A percentile compares a stretch with the other conserved stretches of the same genome.
Conservation (phyloP, 2,113 vertebrate genomes). For the Dermatemys mawii region DNA sequence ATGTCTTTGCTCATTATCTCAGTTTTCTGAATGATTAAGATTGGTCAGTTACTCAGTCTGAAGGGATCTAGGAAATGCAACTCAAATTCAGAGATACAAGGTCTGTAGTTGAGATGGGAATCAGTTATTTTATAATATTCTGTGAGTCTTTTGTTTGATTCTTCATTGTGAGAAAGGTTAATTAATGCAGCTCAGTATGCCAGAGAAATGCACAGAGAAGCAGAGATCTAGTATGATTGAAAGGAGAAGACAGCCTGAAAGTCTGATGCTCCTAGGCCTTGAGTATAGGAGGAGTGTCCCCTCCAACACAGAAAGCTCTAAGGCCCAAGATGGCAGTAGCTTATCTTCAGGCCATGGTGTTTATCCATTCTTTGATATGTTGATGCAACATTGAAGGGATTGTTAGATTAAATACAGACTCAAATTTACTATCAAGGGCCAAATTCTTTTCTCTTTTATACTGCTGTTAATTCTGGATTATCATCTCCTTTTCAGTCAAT, state of each 20-base stretch:
- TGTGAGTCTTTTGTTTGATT: constrained; percentile 20
- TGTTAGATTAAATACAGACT: background rate
- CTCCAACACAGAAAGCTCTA: background rate
- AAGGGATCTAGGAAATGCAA: constrained; percentile 46
- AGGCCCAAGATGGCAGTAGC: background rate
- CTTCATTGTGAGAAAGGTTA: constrained; percentile 13
- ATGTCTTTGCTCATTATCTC: constrained; percentile 1
- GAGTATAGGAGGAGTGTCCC: background rate
- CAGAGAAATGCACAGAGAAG: background rate
- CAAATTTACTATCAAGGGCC: background rate
- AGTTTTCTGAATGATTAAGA: constrained; percentile 11
- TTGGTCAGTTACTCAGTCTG: constrained; percentile 7
- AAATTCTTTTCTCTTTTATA: background rate
- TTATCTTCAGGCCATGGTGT: rapidly evolving
- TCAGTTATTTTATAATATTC: constrained; percentile 44
- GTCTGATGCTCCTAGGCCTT: background rate
- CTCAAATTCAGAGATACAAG: background rate
- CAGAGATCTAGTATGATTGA: background rate
- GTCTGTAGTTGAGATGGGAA: constrained; percentile 12
- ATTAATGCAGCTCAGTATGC: constrained; percentile 33
- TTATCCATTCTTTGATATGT: background rate
- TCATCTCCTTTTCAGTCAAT: background rate
- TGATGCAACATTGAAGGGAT: background rate
- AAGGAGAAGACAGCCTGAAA: background rate
- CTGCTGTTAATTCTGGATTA: background rate